These are phyloP conservation scores for Planococcus citri DNA, from an alignment of 1,140 invertebrate species.

Conservation along the genomic window DNA sequence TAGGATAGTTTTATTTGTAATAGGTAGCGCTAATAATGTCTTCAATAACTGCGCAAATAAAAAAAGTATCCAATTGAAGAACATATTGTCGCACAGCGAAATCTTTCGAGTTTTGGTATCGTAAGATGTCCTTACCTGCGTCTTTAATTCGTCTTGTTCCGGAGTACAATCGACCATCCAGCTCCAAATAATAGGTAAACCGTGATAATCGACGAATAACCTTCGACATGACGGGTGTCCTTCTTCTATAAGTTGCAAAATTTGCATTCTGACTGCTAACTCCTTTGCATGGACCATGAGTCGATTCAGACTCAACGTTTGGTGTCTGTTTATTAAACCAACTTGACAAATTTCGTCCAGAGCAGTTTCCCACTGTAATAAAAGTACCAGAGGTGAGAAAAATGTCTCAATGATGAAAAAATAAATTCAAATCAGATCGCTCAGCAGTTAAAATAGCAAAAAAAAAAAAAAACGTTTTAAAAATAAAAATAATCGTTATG, in stretches of 20 bases:
- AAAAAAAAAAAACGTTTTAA: too few species aligned
- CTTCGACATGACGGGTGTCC: constrained; percentile 68
- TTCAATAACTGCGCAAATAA: constrained; percentile 51
- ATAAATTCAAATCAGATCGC: too few species aligned
- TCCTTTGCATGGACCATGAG: constrained; percentile 85
- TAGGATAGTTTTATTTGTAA: constrained; percentile 83
- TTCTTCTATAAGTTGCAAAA: constrained; percentile 54
- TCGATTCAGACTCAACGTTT: constrained; percentile 75
- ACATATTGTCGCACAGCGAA: neutral
- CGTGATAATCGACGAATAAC: constrained; percentile 90
- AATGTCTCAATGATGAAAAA: too few species aligned
- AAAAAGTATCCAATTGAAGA: neutral
- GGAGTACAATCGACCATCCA: constrained; percentile 50
- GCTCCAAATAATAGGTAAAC: constrained; percentile 73
- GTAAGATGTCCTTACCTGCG: neutral
- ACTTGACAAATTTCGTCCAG: constrained; percentile 54
- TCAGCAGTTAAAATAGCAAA: too few species aligned
- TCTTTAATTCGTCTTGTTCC: constrained; percentile 4
- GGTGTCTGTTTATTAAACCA: constrained; percentile 74
- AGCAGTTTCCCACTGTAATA: constrained; percentile 59
- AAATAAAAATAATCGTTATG: too few species aligned
- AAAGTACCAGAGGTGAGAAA: too few species aligned
- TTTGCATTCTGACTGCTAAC: constrained; percentile 46
- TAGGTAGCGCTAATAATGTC: constrained; percentile 68
- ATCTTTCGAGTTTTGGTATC: neutral